Conservation (phyloP, 2,888 invertebrate species). For the Cetonia aurata region DNA sequence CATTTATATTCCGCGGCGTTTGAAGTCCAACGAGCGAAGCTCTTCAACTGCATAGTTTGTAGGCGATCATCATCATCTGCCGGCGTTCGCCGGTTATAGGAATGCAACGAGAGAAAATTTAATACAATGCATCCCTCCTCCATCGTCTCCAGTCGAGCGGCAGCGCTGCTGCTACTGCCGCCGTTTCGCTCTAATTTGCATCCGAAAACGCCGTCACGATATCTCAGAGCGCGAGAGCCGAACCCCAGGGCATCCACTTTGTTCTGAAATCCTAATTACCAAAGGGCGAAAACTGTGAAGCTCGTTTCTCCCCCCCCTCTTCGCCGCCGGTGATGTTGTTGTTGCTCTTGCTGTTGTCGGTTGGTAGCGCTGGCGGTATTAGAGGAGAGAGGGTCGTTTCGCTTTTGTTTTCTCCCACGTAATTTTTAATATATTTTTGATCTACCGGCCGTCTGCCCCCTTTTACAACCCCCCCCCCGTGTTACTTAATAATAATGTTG, state of each 20-base stretch:
- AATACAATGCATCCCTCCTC: constrained; percentile 52
- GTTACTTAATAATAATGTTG: not conserved
- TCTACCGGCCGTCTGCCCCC: not conserved
- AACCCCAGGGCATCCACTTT: constrained; percentile 53
- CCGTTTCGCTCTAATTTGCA: constrained; percentile 53
- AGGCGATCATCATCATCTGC: too few relatives aligned
- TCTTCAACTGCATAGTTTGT: too few relatives aligned
- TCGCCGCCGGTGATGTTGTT: not conserved
- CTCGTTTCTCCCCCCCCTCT: not conserved
- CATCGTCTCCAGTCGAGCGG: too few relatives aligned
- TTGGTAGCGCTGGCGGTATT: not conserved
- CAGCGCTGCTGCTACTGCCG: not conserved
- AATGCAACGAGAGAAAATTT: constrained; percentile 47
- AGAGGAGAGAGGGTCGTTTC: too few relatives aligned
- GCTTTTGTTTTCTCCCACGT: constrained; percentile 9
- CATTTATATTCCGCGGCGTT: too few relatives aligned
- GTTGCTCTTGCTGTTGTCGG: not conserved
- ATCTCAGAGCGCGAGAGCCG: not conserved
- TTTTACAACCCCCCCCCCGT: not conserved
- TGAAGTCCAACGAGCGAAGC: too few relatives aligned
- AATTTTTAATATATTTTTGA: constrained; percentile 14
- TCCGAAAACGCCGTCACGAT: constrained; percentile 50
- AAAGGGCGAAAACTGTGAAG: constrained; percentile 51
- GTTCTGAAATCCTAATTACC: constrained; percentile 60
- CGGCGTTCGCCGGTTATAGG: too few relatives aligned